Evolutionary conservation across 2,797 vertebrate species (phyloP).

Genomic region (Diplodus puntazzo): DNA sequence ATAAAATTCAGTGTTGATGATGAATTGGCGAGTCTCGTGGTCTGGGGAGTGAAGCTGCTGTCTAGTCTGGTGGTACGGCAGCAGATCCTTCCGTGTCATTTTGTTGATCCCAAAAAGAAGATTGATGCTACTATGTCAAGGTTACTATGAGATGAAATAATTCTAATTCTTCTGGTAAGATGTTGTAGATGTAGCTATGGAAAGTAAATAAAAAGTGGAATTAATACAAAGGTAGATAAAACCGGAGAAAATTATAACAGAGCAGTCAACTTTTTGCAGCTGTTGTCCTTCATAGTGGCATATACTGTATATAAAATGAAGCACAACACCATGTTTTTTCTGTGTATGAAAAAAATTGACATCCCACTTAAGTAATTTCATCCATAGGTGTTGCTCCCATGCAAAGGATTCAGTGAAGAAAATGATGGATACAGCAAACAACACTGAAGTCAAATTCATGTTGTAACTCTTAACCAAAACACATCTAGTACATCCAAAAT

Average conservation of each 20-base stretch:
- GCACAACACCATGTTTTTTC: not conserved
- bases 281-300: too few relatives aligned
- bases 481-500: not conserved
- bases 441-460: not conserved
- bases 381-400: not conserved
- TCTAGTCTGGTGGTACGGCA: too few relatives aligned
- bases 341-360: not conserved
- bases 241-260: too few relatives aligned
- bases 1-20: too few relatives aligned
- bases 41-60: too few relatives aligned
- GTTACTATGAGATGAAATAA: not conserved
- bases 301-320: too few relatives aligned
- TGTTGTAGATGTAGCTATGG: too few relatives aligned
- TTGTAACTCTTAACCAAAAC: not conserved
- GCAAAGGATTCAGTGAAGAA: not conserved
- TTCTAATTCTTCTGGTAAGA: not conserved
- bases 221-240: too few relatives aligned
- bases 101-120: not conserved
- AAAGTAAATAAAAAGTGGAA: too few relatives aligned
- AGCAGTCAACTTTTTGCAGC: too few relatives aligned
- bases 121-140: not conserved
- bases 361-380: not conserved
- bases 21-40: too few relatives aligned
- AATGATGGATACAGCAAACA: not conserved
- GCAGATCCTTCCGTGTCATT: not conserved